Evolutionary conservation across 2,113 vertebrate species (phyloP).

Genomic region (Laterallus jamaicensis): DNA sequence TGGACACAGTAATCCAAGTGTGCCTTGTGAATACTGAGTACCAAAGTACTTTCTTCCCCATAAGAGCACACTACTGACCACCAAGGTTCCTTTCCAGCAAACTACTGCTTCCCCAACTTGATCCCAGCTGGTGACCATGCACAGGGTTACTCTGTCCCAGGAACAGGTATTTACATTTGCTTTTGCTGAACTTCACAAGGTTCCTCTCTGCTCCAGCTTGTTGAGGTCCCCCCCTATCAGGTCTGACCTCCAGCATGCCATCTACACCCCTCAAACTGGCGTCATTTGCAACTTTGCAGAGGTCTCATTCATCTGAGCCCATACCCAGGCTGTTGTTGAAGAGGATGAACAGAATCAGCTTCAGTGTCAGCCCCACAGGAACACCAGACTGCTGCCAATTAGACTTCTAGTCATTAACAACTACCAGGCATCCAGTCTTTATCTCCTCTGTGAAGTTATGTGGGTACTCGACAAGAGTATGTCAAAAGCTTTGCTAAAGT

Average conservation of each 20-base stretch:
- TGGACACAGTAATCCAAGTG: not conserved
- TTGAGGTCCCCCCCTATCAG: not conserved
- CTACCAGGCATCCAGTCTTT: not conserved
- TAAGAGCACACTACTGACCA: not conserved
- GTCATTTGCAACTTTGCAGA: not conserved
- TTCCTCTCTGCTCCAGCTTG: not conserved
- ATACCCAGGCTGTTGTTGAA: not conserved
- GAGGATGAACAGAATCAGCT: not conserved
- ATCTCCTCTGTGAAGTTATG: not conserved
- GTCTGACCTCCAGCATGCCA: not conserved
- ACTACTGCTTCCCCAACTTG: not conserved
- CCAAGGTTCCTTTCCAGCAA: not conserved
- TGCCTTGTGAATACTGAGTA: not conserved
- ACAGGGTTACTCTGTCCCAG: not conserved
- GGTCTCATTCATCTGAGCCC: not conserved
- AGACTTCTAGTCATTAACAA: not conserved
- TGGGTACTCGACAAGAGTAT: not conserved
- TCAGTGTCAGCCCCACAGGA: not conserved
- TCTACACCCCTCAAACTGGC: not conserved
- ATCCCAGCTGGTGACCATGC: not conserved
- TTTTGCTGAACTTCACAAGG: not conserved
- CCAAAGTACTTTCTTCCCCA: not conserved
- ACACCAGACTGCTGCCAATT: not conserved
- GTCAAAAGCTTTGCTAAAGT: not conserved
- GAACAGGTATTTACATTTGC: not conserved